These are phyloP conservation scores for Epinephelus awoara DNA, from an alignment of 2,797 vertebrate species.

Conservation along the genomic window DNA sequence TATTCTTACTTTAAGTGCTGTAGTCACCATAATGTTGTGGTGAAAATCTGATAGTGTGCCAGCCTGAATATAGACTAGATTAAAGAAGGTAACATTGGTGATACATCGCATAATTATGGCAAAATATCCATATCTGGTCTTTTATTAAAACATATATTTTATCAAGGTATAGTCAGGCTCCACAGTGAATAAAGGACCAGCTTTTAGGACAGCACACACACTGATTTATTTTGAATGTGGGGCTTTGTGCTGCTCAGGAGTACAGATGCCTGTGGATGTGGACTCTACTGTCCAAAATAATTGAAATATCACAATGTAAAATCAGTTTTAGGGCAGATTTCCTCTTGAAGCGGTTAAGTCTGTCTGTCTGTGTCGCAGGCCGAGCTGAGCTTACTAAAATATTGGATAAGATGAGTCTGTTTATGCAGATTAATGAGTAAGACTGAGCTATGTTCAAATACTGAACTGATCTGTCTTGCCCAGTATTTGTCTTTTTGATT, in stretches of 20 bases:
- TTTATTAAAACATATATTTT: background rate
- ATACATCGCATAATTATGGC: background rate
- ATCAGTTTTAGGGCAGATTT: conserved; percentile 31
- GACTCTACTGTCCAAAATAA: background rate
- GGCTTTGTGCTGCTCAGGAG: background rate
- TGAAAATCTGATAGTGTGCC: too few species aligned
- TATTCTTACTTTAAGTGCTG: too few species aligned
- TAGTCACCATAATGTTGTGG: too few species aligned
- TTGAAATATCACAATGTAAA: background rate
- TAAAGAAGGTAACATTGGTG: background rate
- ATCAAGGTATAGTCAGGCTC: background rate
- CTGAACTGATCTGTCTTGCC: conserved; percentile 27
- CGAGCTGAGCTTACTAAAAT: conserved; percentile 31
- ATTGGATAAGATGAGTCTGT: conserved; percentile 46
- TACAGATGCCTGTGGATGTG: background rate
- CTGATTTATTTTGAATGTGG: background rate
- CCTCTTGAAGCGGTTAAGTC: conserved; percentile 16
- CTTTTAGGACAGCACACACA: background rate
- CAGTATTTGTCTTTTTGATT: conserved; percentile 46
- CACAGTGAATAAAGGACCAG: background rate
- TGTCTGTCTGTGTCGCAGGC: conserved; percentile 28
- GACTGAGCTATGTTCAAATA: conserved; percentile 4
- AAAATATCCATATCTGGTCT: background rate
- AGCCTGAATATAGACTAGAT: background rate
- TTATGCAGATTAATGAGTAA: conserved; percentile 57